Conservation (phyloP, 2,888 invertebrate species). For the Phlogophora meticulosa region DNA sequence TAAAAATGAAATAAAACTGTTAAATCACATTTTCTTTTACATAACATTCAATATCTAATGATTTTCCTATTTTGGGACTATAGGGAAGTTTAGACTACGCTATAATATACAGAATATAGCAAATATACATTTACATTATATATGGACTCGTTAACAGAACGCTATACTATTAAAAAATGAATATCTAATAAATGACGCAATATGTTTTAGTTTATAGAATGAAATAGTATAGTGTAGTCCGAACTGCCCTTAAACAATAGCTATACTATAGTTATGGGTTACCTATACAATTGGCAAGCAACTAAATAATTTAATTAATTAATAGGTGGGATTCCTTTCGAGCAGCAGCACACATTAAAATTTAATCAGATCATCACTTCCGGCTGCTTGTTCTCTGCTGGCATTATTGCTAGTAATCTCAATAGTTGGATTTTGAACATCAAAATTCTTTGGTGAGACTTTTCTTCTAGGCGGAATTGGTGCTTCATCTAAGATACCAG, state of each 20-base stretch:
- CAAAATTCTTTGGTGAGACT: constrained; percentile 79
- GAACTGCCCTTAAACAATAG: too few relatives aligned
- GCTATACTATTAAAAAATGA: too few relatives aligned
- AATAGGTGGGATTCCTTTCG: constrained; percentile 70
- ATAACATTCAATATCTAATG: constrained; percentile 1
- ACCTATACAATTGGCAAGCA: constrained; percentile 60
- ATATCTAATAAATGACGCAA: too few relatives aligned
- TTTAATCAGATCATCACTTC: constrained; percentile 85
- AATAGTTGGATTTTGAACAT: constrained; percentile 64
- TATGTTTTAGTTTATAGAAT: too few relatives aligned
- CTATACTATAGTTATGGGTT: constrained; percentile 1
- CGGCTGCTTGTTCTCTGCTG: constrained; percentile 63
- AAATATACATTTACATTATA: too few relatives aligned
- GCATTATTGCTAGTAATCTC: constrained; percentile 58
- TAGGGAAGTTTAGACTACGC: too few relatives aligned
- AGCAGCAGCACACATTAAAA: constrained; percentile 73
- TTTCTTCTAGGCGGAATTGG: constrained; percentile 86
- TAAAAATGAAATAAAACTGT: constrained; percentile 18
- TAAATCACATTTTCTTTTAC: constrained; percentile 21
- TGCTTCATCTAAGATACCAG: constrained; percentile 80
- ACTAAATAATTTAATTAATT: constrained; percentile 54
- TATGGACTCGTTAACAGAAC: too few relatives aligned
- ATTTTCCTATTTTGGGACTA: constrained; percentile 7
- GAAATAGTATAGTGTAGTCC: too few relatives aligned
- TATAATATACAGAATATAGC: too few relatives aligned